Base-by-base conservation (phyloP, 2,797 vertebrate genomes). In the Sphenopsis melanotis region DNA sequence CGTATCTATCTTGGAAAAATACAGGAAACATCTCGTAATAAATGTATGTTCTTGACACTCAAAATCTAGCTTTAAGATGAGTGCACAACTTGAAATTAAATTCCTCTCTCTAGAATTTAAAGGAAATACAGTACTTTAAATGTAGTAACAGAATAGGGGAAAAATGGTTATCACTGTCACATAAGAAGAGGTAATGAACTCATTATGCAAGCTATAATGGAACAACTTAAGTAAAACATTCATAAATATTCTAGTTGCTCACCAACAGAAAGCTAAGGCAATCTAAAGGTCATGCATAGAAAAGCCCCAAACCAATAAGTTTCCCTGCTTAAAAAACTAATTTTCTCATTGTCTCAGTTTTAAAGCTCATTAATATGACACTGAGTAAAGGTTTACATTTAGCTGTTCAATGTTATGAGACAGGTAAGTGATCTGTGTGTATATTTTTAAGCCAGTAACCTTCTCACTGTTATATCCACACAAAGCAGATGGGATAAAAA, bases 101-200 rank as follows among this genome's bases (percentile, higher is more conserved):
- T 70, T 80, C 66, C 30, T 44, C 64, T 56, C 44, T 27, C n/a
- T 53, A 76, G 47, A 84, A 91, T 52, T 56, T 76, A 70, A 70
- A 86, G 56, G 86, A 86, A 91, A 93, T 69, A 66, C 23, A 70
- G 80, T 86, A 95, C 87, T 84, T 81, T 19, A 87, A 84, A 76
- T 41, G 53, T 44, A 86, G 12, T 76, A 72, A 82, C 39, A 86
- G 82, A 93, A 89, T 66, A 79, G 46, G 59, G 63, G 56, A 2
- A 66, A 93, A 94, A 87, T 60, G 63, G 69, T 90, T 92, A 96
- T 94, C 89, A n/a, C 49, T 92, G 87, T 91, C 94, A 95, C 89
- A 76, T 60, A 92, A 91, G 93, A 92, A 93, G 90, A 85, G 90
- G 23, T 83, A 92, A 93, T 32, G 20, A 90, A 91, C 44, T 90